Percentiles rank a stretch among this genome's conserved stretches.
Conservation (phyloP, 2,113 vertebrate species). For the Zosterops lateralis region DNA sequence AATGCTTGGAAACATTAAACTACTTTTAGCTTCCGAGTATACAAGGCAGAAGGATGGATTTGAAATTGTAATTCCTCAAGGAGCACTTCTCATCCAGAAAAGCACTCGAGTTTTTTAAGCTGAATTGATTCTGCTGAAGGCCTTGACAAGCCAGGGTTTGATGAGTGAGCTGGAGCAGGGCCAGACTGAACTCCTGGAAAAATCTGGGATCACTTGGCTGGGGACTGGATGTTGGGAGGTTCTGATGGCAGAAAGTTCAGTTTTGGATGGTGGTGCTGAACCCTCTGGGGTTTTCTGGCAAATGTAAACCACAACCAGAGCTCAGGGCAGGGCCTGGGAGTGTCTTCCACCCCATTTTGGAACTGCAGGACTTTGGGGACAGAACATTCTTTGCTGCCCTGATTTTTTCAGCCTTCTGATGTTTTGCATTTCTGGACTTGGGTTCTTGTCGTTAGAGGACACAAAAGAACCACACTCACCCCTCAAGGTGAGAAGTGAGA, state of each 20-base stretch:
- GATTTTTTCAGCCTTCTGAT: no score
- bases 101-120: neutral
- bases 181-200: neutral
- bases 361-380: neutral
- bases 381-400: neutral
- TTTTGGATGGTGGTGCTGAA: neutral
- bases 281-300: neutral
- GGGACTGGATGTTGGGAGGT: neutral
- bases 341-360: rapidly evolving
- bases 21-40: neutral
- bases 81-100: neutral
- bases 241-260: neutral
- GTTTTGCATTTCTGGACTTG: no score
- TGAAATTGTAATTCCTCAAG: neutral
- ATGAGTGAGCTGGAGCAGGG: neutral
- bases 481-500: no score
- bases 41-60: neutral
- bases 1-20: neutral
- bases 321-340: neutral
- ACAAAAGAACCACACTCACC: no score
- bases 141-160: neutral
- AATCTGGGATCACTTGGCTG: neutral
- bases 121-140: neutral
- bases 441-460: no score
- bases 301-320: rapidly evolving